Evolutionary conservation across 64 coral and sea anemone genomes (phyloP), one percentile per base, ranked within the genome.

Genomic region (Pachyseris speciosa): DNA sequence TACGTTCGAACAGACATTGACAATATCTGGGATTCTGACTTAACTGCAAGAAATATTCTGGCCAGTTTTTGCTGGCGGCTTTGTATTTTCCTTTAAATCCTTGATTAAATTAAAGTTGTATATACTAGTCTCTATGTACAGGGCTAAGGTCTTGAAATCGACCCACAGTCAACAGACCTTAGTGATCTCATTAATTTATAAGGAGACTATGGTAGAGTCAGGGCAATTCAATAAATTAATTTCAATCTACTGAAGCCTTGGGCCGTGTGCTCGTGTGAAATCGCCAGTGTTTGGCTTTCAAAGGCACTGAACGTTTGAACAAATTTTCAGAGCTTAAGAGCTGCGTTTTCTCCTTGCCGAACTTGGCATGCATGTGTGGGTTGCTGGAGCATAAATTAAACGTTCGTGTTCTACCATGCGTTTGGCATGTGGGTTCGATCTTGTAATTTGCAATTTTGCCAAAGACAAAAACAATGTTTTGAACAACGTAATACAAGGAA

Each of bases 121-220:
- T 37, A 40, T 28, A 27, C 61, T 33, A n/a, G 36, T 81, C 19
- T n/a, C 53, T 81, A 81, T 81, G 50, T 81, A 81, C 77, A 81
- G 22, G 19, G 52, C 22, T 74, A 3, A 80, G 27, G 75, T 80
- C 30, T 37, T 27, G 25, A 53, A n/a, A 17, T 20, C 26, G 49
- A 61, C 12, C 51, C 1, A 60, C 31, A 20, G 53, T 81, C 52
- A 81, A 81, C 77, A 81, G 38, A 81, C 29, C 19, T 61, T 30
- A 58, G 53, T 61, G 49, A 81, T 20, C 33, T 81, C 52, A 81
- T 81, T 81, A 81, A 81, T 81, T 81, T 81, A 55, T 81, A 81
- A 81, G 40, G 53, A 61, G 77, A 39, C 60, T 81, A 19, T 81
- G 8, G 48, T 20, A 81, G 19, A 81, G 77, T 38, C 51, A 60